These are phyloP conservation scores for Tetramorium parvispinum DNA, from an alignment of 1,140 invertebrate species.

Conservation along the genomic window DNA sequence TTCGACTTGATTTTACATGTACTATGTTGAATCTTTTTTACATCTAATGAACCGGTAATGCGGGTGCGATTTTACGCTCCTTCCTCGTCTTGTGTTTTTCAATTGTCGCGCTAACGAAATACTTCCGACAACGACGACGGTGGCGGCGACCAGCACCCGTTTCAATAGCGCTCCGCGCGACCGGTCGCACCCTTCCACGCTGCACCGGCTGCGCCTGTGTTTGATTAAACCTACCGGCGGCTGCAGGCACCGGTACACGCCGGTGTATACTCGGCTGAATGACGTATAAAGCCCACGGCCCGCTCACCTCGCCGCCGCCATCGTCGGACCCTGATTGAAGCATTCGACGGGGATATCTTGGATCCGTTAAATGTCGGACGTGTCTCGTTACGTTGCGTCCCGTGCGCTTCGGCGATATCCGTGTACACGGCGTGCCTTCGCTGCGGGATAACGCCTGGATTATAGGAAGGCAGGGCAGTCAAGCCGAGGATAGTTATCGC, in stretches of 20 bases:
- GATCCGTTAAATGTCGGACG: conserved; percentile 69
- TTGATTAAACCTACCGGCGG: conserved; percentile 74
- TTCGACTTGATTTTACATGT: background rate
- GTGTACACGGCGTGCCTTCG: conserved; percentile 43
- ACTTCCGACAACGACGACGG: conserved; percentile 58
- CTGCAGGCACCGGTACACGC: conserved; percentile 59
- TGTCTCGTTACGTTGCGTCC: conserved; percentile 66
- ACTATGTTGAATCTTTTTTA: conserved; percentile 48
- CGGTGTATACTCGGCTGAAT: conserved; percentile 62
- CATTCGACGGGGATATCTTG: conserved; percentile 69
- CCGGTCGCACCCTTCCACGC: conserved; percentile 63
- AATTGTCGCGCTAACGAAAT: conserved; percentile 75
- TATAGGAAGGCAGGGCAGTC: conserved; percentile 26
- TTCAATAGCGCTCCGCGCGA: conserved; percentile 71
- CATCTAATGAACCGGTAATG: conserved; percentile 36
- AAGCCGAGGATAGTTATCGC: conserved; percentile 35
- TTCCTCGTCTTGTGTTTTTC: conserved; percentile 70
- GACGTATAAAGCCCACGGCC: conserved; percentile 69
- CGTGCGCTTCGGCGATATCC: conserved; percentile 30
- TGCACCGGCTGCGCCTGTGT: conserved; percentile 65
- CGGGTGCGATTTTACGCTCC: conserved; percentile 55
- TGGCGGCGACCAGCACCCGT: conserved; percentile 57
- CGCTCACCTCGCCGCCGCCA: conserved; percentile 36
- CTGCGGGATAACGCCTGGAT: conserved; percentile 52
- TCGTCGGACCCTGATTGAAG: conserved; percentile 65